These are phyloP conservation scores for Microcebus jonahi DNA, from an alignment of 2,113 vertebrate genomes.

Conservation along the genomic window DNA sequence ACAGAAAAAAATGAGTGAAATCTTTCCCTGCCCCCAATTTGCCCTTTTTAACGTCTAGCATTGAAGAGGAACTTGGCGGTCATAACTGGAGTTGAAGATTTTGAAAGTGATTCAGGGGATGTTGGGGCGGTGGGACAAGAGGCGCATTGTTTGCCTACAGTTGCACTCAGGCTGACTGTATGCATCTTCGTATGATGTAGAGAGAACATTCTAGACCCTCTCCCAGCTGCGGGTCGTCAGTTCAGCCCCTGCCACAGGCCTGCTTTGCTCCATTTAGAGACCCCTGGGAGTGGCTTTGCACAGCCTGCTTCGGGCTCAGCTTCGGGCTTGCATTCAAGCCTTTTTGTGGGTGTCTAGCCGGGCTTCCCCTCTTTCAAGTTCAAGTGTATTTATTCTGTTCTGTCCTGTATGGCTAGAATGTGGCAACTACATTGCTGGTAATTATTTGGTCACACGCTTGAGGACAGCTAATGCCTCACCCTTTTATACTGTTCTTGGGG, in stretches of 20 bases:
- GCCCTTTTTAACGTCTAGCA: background rate
- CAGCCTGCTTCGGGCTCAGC: fast-evolving
- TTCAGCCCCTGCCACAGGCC: background rate
- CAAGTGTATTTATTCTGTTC: background rate
- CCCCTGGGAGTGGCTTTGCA: background rate
- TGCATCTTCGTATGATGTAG: no score
- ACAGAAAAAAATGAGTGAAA: background rate
- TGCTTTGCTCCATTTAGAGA: background rate
- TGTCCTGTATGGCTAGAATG: background rate
- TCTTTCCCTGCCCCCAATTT: background rate
- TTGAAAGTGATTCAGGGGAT: background rate
- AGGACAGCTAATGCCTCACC: background rate
- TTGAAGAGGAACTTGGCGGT: background rate
- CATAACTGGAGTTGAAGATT: background rate
- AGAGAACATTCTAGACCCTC: background rate
- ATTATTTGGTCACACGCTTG: background rate
- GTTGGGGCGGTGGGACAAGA: background rate
- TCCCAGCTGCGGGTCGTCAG: background rate
- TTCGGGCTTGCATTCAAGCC: background rate
- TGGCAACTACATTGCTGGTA: background rate
- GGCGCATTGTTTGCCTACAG: fast-evolving
- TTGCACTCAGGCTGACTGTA: no score
- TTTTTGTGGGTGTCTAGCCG: background rate
- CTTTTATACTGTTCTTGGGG: background rate
- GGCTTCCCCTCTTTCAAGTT: background rate